A percentile compares a stretch with the other conserved stretches of the same genome.
These are phyloP conservation scores for Nephrotoma flavescens DNA, from an alignment of 2,888 invertebrate species.

Conservation along the genomic window DNA sequence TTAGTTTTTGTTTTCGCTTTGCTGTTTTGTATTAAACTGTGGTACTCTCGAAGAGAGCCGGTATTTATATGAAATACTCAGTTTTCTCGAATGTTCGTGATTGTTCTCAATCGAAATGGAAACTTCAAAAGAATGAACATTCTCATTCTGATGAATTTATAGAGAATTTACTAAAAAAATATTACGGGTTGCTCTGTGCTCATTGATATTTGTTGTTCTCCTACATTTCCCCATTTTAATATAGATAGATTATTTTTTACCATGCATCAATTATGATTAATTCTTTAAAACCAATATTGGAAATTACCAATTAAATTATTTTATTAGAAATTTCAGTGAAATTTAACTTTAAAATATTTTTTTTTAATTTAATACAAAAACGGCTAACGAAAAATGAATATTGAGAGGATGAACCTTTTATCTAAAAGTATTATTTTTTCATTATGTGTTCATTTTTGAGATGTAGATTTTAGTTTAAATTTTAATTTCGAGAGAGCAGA, in stretches of 20 bases:
- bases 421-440: too few relatives aligned
- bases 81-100: neutral
- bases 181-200: constrained; percentile 77
- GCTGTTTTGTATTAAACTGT: neutral
- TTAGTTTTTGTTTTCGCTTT: neutral
- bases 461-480: too few relatives aligned
- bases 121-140: neutral
- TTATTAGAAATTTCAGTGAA: constrained; percentile 90
- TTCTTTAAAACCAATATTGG: constrained; percentile 81
- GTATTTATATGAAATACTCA: neutral
- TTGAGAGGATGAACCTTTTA: too few relatives aligned
- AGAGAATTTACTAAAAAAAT: too few relatives aligned
- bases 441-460: too few relatives aligned
- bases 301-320: constrained; percentile 83
- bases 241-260: constrained; percentile 68
- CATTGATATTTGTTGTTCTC: constrained; percentile 79
- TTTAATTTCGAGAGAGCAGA: too few relatives aligned
- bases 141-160: too few relatives aligned
- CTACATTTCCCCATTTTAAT: constrained; percentile 74
- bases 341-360: too few relatives aligned
- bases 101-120: neutral
- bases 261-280: constrained; percentile 65
- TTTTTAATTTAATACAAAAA: too few relatives aligned
- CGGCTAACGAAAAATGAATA: too few relatives aligned
- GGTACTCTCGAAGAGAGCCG: neutral